Evolutionary conservation across 2,888 invertebrate species (phyloP), one percentile per base, ranked within the genome.

Genomic region (Thecophora atra): DNA sequence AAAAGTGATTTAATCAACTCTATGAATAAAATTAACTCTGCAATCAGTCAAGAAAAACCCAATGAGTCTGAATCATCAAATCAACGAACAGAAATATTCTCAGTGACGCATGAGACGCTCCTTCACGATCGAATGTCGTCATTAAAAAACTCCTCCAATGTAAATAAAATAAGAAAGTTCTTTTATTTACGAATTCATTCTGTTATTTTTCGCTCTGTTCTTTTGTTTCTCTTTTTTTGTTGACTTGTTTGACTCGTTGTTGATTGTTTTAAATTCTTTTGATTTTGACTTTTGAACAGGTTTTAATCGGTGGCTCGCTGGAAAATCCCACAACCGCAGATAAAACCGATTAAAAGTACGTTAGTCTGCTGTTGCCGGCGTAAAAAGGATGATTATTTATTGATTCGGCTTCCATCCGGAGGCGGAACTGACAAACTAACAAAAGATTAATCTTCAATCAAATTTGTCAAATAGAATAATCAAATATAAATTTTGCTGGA

Each of bases 281-380:
- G 21, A 26, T 7, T 26, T 56, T 56, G 6, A 7, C 6, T 15
- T 56, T 56, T 52, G 52, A 5, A 52, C n/a, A 26, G 7, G 19
- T 56, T 56, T 56, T 24, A 58, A 26, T 58, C 26, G n/a, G 17
- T 58, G 17, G 24, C 58, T 26, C 37, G 30, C 15, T 21, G 63
- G 63, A 19, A 63, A 63, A 63, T 42, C 44, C 63, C 42, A 24
- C 37, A 58, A 37, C 63, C 63, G 44, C 63, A 63, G 44, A 19
- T 63, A 63, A 63, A 63, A 63, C 63, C 63, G 44, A 63, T 63
- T 26, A 44, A 28, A 58, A 58, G 58, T 17, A 17, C 15, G 47
- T 47, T 17, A 17, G 47, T 47, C 4, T 4, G 47, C 8, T 17
- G 47, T 47, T 47, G 47, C n/a, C 15, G 5, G 47, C 4, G 47